phyloP scores from a whole-genome alignment of 2,113 vertebrate genomes.

The Nothoprocta pentlandii region DNA sequence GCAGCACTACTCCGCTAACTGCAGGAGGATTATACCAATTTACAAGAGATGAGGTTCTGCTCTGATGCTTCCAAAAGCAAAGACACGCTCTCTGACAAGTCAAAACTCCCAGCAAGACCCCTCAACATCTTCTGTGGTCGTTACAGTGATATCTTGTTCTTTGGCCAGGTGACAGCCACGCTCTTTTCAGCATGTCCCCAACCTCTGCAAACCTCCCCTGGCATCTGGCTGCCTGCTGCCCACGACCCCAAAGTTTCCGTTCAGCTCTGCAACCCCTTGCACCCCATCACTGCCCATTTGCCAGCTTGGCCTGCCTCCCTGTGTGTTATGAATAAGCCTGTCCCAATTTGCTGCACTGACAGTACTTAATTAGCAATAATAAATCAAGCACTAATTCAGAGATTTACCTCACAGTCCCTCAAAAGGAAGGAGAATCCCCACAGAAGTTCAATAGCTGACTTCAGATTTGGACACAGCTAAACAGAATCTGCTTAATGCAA shows the following conservation, averaged over 20 bases:
- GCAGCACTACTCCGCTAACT: not conserved
- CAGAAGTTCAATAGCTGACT: not conserved
- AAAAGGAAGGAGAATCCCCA: not conserved
- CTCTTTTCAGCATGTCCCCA: not conserved
- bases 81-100: not conserved
- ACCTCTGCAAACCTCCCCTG: not conserved
- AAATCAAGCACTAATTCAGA: not conserved
- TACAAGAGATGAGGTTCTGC: constrained; percentile 2
- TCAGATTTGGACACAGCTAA: not conserved
- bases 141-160: not conserved
- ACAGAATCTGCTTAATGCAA: not conserved
- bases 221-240: not conserved
- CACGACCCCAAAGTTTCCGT: not conserved
- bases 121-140: not conserved
- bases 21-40: not conserved
- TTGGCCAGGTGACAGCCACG: not conserved
- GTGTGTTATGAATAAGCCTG: not conserved
- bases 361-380: not conserved
- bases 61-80: not conserved
- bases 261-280: not conserved
- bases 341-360: not conserved
- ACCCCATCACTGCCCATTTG: not conserved
- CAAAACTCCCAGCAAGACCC: not conserved
- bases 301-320: not conserved
- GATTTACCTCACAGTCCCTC: not conserved